Evolutionary conservation across 1,140 invertebrate species (phyloP).

Genomic region (Micrasema longulum): DNA sequence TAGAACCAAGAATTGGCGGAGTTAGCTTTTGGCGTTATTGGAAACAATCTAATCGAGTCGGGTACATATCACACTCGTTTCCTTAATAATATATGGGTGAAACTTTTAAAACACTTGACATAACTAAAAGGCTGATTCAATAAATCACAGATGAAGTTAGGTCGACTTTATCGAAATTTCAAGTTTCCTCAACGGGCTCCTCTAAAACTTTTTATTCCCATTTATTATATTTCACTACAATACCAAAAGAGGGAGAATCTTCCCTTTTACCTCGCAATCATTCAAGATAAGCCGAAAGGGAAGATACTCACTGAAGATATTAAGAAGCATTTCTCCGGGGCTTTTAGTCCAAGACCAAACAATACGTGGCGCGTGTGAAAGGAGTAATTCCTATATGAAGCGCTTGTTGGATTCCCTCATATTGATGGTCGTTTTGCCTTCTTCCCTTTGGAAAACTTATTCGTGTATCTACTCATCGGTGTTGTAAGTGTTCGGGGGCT

Average conservation of each 20-base stretch:
- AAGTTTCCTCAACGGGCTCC: slow-evolving; percentile 19
- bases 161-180: slow-evolving; percentile 23
- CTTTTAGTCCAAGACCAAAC: slow-evolving; percentile 28
- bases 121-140: slow-evolving; percentile 26
- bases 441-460: slow-evolving; percentile 28
- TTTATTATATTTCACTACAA: slow-evolving; percentile 23
- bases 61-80: background rate
- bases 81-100: background rate
- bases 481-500: slow-evolving; percentile 14
- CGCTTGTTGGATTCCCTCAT: no score
- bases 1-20: no score
- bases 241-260: slow-evolving; percentile 12
- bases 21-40: no score
- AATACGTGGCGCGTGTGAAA: slow-evolving; percentile 6
- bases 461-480: slow-evolving; percentile 20
- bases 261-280: slow-evolving; percentile 15
- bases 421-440: no score
- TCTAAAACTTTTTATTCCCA: slow-evolving; percentile 22
- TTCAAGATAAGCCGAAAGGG: slow-evolving; percentile 23
- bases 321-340: slow-evolving; percentile 1
- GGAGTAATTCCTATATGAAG: no score
- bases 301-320: slow-evolving; percentile 11
- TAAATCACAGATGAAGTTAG: slow-evolving; percentile 29
- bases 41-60: background rate
- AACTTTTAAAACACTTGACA: background rate